A percentile compares a stretch with the other conserved stretches of the same genome.
Evolutionary conservation across 2,113 vertebrate genomes (phyloP).

Genomic region (Campylomormyrus numenius): DNA sequence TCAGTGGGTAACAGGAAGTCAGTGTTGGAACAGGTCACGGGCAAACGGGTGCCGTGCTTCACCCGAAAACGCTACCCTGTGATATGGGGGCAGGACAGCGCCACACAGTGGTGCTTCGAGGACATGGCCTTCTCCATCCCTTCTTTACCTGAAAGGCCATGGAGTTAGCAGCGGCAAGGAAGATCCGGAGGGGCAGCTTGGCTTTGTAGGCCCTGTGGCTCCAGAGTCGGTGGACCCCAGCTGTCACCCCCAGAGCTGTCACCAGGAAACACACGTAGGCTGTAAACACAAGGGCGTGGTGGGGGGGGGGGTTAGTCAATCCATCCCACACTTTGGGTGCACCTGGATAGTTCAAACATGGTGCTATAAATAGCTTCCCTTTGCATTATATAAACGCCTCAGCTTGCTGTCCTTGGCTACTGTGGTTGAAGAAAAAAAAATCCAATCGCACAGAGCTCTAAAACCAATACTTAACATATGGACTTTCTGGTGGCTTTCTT

Average conservation of each 20-base stretch:
- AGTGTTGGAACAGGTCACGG: neutral
- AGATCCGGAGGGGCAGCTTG: conserved; percentile 69
- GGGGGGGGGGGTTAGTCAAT: conserved; percentile 17
- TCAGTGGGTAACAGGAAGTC: neutral
- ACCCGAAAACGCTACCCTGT: neutral
- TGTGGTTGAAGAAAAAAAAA: neutral
- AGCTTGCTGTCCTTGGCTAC: neutral
- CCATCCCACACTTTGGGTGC: neutral
- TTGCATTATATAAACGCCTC: neutral
- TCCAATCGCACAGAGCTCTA: neutral
- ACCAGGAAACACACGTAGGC: conserved; percentile 57
- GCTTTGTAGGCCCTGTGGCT: conserved; percentile 82
- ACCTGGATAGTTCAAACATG: neutral
- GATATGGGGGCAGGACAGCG: neutral
- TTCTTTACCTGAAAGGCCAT: conserved; percentile 72
- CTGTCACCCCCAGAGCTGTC: conserved; percentile 76
- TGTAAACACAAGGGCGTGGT: conserved; percentile 37
- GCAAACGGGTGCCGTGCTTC: neutral
- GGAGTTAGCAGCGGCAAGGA: conserved; percentile 69
- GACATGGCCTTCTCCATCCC: neutral
- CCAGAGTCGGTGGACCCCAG: conserved; percentile 86
- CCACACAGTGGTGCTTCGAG: neutral
- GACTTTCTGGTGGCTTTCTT: neutral
- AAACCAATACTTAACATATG: neutral
- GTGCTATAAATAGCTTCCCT: neutral